Evolutionary conservation across 2,888 invertebrate genomes (phyloP).

Genomic region (Eretmocerus hayati): DNA sequence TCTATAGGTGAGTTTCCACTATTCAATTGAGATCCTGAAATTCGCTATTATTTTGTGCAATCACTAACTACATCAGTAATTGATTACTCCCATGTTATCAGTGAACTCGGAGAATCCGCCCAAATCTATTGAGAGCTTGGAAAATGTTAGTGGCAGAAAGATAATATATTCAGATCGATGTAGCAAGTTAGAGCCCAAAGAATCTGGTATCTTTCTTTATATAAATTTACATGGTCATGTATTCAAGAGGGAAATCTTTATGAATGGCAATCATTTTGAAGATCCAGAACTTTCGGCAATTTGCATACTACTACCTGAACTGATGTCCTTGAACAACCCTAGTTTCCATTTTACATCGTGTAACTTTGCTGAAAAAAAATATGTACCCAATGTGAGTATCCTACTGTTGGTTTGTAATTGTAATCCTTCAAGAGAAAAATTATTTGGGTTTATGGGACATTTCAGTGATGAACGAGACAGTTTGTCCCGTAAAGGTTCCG

Average conservation of each 20-base stretch:
- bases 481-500: slow-evolving; percentile 87
- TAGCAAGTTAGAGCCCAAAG: slow-evolving; percentile 43
- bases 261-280: slow-evolving; percentile 89
- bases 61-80: too few relatives aligned
- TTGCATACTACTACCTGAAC: slow-evolving; percentile 79
- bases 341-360: slow-evolving; percentile 90
- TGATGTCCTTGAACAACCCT: slow-evolving; percentile 83
- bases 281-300: slow-evolving; percentile 72
- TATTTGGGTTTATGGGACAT: too few relatives aligned
- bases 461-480: slow-evolving; percentile 79
- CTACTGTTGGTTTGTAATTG: neutral
- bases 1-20: slow-evolving; percentile 10
- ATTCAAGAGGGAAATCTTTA: slow-evolving; percentile 88
- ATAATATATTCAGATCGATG: slow-evolving; percentile 25
- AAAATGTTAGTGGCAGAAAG: slow-evolving; percentile 1
- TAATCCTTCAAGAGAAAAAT: slow-evolving; percentile 1
- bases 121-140: slow-evolving; percentile 1
- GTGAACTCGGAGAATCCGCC: slow-evolving; percentile 5
- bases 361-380: slow-evolving; percentile 85
- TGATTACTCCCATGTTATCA: too few relatives aligned
- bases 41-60: too few relatives aligned
- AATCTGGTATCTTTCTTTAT: slow-evolving; percentile 71
- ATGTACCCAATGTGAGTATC: slow-evolving; percentile 75
- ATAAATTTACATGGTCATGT: slow-evolving; percentile 90
- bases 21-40: too few relatives aligned